These are phyloP conservation scores for Piprites chloris DNA, from an alignment of 2,113 vertebrate genomes.

Conservation along the genomic window DNA sequence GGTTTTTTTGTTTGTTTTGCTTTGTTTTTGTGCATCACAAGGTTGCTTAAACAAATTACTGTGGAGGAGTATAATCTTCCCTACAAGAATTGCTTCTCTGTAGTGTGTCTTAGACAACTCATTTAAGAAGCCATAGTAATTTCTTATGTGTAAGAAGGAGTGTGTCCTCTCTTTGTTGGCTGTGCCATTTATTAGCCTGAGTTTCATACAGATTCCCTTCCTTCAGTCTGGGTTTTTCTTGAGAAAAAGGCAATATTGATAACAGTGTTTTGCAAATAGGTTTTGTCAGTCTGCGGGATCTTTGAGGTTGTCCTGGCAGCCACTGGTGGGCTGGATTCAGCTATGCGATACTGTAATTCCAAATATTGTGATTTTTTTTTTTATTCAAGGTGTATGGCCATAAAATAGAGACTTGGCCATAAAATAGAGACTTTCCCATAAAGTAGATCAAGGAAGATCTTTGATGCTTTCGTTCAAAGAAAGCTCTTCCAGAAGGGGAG, in stretches of 20 bases:
- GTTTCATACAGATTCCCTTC: background rate
- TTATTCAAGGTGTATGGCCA: background rate
- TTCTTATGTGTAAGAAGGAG: background rate
- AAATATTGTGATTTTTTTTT: background rate
- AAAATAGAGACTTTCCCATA: background rate
- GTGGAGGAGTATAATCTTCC: background rate
- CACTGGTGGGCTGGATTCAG: background rate
- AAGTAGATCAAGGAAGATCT: background rate
- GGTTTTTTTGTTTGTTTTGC: background rate
- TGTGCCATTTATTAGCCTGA: background rate
- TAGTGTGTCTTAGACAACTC: background rate
- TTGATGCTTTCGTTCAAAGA: slow-evolving; percentile 20
- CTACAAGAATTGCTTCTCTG: background rate
- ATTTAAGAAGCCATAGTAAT: background rate
- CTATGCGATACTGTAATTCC: background rate
- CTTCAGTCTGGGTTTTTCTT: background rate
- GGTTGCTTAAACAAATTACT: background rate
- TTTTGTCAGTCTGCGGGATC: background rate
- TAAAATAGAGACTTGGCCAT: background rate
- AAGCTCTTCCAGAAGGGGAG: background rate
- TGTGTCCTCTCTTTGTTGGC: background rate
- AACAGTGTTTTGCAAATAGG: background rate
- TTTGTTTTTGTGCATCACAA: background rate
- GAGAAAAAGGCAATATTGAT: background rate
- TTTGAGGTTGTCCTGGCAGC: background rate